Evolutionary conservation across 2,113 vertebrate species (phyloP), one percentile per base, ranked within the genome.

Genomic region (Nerophis ophidion): DNA sequence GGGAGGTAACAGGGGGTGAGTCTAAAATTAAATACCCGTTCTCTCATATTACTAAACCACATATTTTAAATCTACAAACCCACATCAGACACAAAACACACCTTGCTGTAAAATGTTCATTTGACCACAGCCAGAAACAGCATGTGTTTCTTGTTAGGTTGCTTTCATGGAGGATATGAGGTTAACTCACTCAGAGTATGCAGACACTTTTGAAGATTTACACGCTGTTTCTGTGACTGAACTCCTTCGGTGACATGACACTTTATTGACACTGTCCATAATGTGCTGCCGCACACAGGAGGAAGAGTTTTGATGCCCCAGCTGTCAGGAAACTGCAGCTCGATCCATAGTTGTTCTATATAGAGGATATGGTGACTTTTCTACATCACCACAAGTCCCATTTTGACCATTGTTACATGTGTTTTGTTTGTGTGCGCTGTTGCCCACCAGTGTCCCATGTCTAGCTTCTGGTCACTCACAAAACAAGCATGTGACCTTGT

Each of bases 21-120:
- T 82, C 90, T 90, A 91, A 89, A 90, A 75, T 86, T 91, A 90
- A 88, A 83, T 74, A 73, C 69, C 63, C 54, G 48, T 12, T 7
- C 63, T 71, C 86, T 91, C 89, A 74, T 48, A 60, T 90, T 90
- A 84, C 90, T 63, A 42, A 47, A 44, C 64, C 50, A 57, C 70
- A 70, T 80, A 73, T 75, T 68, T 61, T 10, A 36, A 66, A 67
- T 71, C 56, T 59, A 66, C 50, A 62, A 66, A 68, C n/a, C 45
- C 46, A 13, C 17, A 45, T 34, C 40, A 57, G 40, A 53, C 46
- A 45, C 51, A 56, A 8, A 71, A 59, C 35, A 68, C 50, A 34
- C n/a, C 57, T 52, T 48, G 55, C 26, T 51, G 34, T 53, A 5
- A 26, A 6, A 40, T 49, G 36, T 58, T 66, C 19, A n/a, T 66